Conservation (phyloP, 1,140 invertebrate genomes). For the Tetramorium parvispinum region DNA sequence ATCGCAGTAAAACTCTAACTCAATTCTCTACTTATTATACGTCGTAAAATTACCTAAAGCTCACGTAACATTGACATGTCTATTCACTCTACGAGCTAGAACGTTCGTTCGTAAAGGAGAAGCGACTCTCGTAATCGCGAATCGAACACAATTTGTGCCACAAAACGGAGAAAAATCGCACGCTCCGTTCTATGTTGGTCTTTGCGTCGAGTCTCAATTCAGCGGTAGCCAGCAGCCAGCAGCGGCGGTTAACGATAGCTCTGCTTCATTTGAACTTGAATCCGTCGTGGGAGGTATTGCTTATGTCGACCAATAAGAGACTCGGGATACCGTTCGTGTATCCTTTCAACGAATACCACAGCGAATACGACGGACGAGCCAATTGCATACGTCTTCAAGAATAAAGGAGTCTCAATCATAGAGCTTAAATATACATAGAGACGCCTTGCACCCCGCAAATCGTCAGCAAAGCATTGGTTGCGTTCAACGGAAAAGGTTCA, state of each 20-base stretch:
- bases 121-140: background rate
- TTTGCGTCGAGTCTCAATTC: background rate
- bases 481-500: too few species aligned
- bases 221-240: too few species aligned
- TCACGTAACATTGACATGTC: background rate
- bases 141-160: background rate
- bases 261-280: conserved; percentile 60
- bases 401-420: background rate
- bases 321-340: too few species aligned
- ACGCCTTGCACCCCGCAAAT: too few species aligned
- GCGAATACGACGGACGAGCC: background rate
- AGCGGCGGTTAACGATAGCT: conserved; percentile 34
- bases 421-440: too few species aligned
- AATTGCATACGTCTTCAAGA: background rate
- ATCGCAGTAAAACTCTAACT: conserved; percentile 10
- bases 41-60: conserved; percentile 56
- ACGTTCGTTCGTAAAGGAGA: background rate
- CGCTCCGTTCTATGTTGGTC: too few species aligned
- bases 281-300: background rate
- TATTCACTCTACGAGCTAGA: background rate
- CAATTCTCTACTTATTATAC: conserved; percentile 27
- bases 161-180: background rate
- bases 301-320: background rate
- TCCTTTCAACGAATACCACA: background rate
- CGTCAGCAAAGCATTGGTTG: too few species aligned